Percentiles rank a stretch among this genome's conserved stretches.
These are phyloP conservation scores for Theristicus caerulescens DNA, from an alignment of 2,113 vertebrate genomes.

Conservation along the genomic window DNA sequence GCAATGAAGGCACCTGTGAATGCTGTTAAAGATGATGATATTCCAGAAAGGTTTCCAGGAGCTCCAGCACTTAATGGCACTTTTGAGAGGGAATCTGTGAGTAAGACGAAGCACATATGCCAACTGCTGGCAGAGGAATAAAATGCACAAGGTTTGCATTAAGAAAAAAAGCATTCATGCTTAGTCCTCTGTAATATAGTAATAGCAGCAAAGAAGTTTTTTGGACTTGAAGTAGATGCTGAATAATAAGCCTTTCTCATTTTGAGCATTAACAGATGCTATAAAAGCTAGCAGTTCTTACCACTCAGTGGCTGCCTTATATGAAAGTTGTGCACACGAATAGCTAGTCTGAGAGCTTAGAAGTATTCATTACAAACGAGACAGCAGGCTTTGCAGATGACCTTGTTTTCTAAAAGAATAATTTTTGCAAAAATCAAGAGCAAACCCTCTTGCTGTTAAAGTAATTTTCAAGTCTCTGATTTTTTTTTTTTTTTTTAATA, in stretches of 20 bases:
- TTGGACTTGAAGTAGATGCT: not conserved
- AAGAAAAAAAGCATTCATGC: not conserved
- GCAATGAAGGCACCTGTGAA: slow-evolving; percentile 44
- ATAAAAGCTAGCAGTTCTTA: not conserved
- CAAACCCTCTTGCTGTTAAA: not conserved
- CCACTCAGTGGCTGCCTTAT: not conserved
- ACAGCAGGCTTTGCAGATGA: not conserved
- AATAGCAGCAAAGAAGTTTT: not conserved
- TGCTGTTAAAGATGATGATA: not conserved
- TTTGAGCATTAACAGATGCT: not conserved
- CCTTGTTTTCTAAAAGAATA: not conserved
- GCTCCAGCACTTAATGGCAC: not conserved
- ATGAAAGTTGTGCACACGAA: not conserved
- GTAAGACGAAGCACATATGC: slow-evolving; percentile 6
- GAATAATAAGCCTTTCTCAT: not conserved
- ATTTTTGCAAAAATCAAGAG: not conserved
- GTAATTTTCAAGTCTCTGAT: not conserved
- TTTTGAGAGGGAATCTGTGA: slow-evolving; percentile 39
- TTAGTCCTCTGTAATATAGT: not conserved
- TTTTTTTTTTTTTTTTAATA: not conserved
- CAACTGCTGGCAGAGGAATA: not conserved
- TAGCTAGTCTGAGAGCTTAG: not conserved
- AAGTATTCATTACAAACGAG: not conserved
- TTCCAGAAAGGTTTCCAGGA: slow-evolving; percentile 35
- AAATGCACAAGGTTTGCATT: not conserved